Evolutionary conservation across 92 coral and sea anemone genomes (phyloP).

Genomic region (Anthopleura xanthogrammica): DNA sequence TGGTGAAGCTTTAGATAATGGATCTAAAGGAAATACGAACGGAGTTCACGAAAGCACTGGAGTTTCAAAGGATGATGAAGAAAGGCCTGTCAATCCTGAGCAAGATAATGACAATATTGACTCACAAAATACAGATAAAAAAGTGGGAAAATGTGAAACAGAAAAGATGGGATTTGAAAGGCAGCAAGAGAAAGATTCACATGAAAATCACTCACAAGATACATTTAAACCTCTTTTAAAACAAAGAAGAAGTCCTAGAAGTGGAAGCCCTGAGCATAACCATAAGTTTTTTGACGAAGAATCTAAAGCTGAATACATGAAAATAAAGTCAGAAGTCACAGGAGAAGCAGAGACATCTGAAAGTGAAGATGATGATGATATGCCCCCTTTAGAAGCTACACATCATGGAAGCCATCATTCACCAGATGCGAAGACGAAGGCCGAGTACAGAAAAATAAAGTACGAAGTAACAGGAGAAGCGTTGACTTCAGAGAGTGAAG

Average conservation of each 20-base stretch:
- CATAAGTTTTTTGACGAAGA: slow-evolving; percentile 57
- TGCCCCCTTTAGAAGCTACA: background rate
- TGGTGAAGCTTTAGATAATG: background rate
- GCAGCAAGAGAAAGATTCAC: background rate
- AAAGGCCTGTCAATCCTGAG: background rate
- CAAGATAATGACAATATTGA: background rate
- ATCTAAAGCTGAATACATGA: slow-evolving; percentile 58
- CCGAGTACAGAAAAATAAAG: slow-evolving; percentile 72
- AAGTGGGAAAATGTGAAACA: slow-evolving; percentile 2
- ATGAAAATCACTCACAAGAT: background rate
- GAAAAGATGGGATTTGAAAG: slow-evolving; percentile 5
- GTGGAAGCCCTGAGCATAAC: slow-evolving; percentile 7
- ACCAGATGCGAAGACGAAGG: slow-evolving; percentile 71
- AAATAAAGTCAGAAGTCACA: slow-evolving; percentile 50
- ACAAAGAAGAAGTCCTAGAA: slow-evolving; percentile 14
- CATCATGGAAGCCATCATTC: slow-evolving; percentile 79
- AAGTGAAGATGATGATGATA: slow-evolving; percentile 64
- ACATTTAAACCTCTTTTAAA: background rate
- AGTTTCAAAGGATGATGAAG: background rate
- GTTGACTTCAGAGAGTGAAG: slow-evolving; percentile 26
- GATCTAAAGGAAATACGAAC: background rate
- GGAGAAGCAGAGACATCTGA: slow-evolving; percentile 76
- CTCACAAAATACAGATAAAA: background rate
- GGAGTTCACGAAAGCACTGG: slow-evolving; percentile 6
- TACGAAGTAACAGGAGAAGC: slow-evolving; percentile 62